Conservation (phyloP, 2,113 vertebrate genomes). For the Bos taurus region ARS-UCD2.0 NC_037356.1:23526501-23527000, state of each 20-base stretch:
- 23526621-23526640: neutral
- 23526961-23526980: neutral
- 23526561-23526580: neutral
- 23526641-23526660: neutral
- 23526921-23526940: neutral
- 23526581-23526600: slow-evolving; percentile 6
- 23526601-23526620: neutral
- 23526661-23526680: neutral
- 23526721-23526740: neutral
- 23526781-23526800: neutral
- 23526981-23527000: neutral
- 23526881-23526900: neutral
- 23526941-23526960: neutral
- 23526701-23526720: neutral
- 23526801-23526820: neutral
- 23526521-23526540: neutral
- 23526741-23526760: neutral
- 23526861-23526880: neutral
- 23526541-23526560: neutral
- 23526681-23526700: neutral
- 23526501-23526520: neutral
- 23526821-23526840: neutral
- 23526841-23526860: neutral
- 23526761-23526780: neutral
- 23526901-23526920: neutral